A percentile compares a stretch with the other conserved stretches of the same genome.
These are phyloP conservation scores for Cerastis leucographa DNA, from an alignment of 2,888 invertebrate species.

Conservation along the genomic window DNA sequence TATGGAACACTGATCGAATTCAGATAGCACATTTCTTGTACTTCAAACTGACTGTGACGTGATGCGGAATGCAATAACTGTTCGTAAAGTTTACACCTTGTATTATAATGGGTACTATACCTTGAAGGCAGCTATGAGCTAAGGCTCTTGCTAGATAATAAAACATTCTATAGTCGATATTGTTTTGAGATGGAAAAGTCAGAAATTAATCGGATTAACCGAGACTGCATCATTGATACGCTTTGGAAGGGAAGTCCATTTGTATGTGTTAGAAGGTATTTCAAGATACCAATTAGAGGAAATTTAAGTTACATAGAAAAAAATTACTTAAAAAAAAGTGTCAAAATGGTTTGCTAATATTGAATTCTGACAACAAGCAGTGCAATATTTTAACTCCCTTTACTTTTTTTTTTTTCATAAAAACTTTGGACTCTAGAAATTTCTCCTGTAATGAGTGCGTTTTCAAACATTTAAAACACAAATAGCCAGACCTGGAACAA, in stretches of 20 bases:
- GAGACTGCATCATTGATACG: neutral
- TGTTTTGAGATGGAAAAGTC: neutral
- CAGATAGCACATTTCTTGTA: slow-evolving; percentile 25
- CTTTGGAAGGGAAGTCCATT: neutral
- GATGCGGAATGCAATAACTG: slow-evolving; percentile 9
- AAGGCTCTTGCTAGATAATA: neutral
- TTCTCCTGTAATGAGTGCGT: no score
- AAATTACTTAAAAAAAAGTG: neutral
- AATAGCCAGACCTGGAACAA: no score
- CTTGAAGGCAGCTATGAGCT: neutral
- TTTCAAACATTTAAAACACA: no score
- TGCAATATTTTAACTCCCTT: neutral
- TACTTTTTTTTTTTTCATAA: no score
- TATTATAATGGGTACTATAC: neutral
- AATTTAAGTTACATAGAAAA: no score
- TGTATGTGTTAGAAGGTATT: neutral
- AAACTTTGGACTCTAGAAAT: no score
- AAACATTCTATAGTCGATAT: neutral
- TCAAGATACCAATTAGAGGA: neutral
- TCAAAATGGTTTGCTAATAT: neutral
- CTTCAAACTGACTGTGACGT: slow-evolving; percentile 26
- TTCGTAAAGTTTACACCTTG: slow-evolving; percentile 6
- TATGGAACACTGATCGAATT: slow-evolving; percentile 26
- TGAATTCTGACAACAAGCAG: neutral
- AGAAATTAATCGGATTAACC: neutral